Evolutionary conservation across 2,797 vertebrate species (phyloP).

Genomic region (Coccyzus lansbergi): DNA sequence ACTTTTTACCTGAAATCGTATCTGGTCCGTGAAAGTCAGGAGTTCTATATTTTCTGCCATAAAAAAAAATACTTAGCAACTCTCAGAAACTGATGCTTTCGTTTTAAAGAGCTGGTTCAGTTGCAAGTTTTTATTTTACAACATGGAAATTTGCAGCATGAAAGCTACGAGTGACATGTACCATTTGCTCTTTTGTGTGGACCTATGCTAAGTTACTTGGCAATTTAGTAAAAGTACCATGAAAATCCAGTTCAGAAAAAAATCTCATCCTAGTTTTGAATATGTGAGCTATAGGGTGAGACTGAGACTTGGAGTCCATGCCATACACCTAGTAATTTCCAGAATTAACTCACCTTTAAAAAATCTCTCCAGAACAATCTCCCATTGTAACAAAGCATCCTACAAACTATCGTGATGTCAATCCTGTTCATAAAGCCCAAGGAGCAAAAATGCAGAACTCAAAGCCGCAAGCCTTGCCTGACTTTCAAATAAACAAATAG

Average conservation of each 20-base stretch:
- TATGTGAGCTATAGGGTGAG: neutral
- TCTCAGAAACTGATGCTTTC: neutral
- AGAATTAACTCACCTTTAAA: neutral
- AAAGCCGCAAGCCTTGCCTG: neutral
- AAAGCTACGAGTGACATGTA: neutral
- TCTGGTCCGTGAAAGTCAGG: neutral
- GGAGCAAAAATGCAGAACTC: neutral
- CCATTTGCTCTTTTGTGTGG: neutral
- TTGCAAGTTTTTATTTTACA: neutral
- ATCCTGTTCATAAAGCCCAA: neutral
- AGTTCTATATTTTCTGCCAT: neutral
- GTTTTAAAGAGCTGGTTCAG: neutral
- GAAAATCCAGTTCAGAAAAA: neutral
- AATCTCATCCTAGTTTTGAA: neutral
- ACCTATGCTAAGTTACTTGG: neutral
- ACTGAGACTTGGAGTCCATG: neutral
- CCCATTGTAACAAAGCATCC: neutral
- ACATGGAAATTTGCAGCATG: neutral
- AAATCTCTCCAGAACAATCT: neutral
- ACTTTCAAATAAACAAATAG: neutral
- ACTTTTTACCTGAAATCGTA: neutral
- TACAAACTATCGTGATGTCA: neutral
- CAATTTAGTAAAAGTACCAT: neutral
- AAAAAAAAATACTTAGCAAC: too few species aligned
- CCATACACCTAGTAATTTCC: neutral